Evolutionary conservation across 2,888 invertebrate species (phyloP), one percentile per base, ranked within the genome.

Genomic region (Xestia c-nigrum): DNA sequence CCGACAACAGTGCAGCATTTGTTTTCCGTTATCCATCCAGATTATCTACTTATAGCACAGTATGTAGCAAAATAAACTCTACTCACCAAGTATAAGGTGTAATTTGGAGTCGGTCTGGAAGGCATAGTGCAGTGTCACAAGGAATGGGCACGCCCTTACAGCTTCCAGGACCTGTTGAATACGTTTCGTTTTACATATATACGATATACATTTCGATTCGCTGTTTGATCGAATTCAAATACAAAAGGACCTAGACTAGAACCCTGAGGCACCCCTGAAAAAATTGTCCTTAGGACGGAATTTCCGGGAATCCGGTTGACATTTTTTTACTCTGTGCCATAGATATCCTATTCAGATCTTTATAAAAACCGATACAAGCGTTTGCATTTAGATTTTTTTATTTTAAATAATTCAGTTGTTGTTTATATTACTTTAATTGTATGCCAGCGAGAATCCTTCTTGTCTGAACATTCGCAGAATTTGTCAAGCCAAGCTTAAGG

Each of bases 101-200:
- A 99, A 97, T 96, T 99, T 99, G 73, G 99, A 98, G 91, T 99
- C 99, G 14, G 99, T 99, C 97, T 99, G 99, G 97, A 99, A 99
- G 93, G 99, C 99, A 96, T 99, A 99, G 96, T 99, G 99, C 87
- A 99, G 97, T 59, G 99, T 99, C 89, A 99, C 99, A 87, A 99
- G 97, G 97, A 99, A 99, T 72, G 99, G 99, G 92, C 99, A 98
- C 93, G 99, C 98, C 86, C 99, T 97, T 81, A 99, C 99, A 72
- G 99, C 98, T 95, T 99, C 99, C 87, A 99, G 97, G 80, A 99
- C 99, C 97, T 97, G 90, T 80, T 90, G 92, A 84, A 83, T 90
- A 83, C 70, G 85, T 77, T 81, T 52, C 63, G 81, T 78, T 84
- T 83, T 69, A 81, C 71, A 77, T 72, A 76, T 65, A 75, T 69